Evolutionary conservation across 2,888 invertebrate genomes (phyloP), one percentile per base, ranked within the genome.

Genomic region (Epicampocera succincta): DNA sequence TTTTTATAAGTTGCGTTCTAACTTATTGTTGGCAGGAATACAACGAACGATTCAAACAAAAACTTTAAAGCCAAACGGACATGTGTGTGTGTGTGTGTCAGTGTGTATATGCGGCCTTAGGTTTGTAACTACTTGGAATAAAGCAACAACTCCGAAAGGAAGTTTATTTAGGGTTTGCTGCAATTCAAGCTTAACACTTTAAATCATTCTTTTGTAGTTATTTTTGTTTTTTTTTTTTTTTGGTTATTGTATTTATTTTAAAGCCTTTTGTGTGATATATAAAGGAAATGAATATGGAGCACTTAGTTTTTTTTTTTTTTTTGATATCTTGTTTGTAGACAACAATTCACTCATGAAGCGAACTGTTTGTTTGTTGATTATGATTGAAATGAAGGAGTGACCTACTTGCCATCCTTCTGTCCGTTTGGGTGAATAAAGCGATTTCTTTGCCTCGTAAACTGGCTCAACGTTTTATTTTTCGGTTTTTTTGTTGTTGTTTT

Each of bases 101-200:
- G 13, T 25, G 0, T 6, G 6, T 11, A 1, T 54, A 12, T 40
- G 13, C 0, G 1, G 13, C 8, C 2, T 12, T 19, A 40, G 1
- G 2, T 15, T 21, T 15, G 13, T 13, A 11, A 3, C 2, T 46
- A 46, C 33, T 38, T 58, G 54, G 17, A 69, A 46, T 50, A 38
- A 71, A 12, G 38, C 1, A 50, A 21, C 52, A 74, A 60, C 58
- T 58, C 13, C 42, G n/a, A 68, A 54, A 69, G 69, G 75, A 75
- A 75, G 69, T 75, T 71, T 75, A 69, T 69, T 75, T 80, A 15
- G 61, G 61, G 58, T 46, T 60, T 72, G 66, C 25, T 73, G 52
- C 46, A 68, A 46, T 63, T 73, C 61, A 54, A 79, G 78, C 50
- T 73, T 73, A 66, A 78, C 78, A 68, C 73, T 73, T 66, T 79